These are phyloP conservation scores for Himalopsyche kuldschensis DNA, from an alignment of 2,888 invertebrate genomes.

Conservation along the genomic window DNA sequence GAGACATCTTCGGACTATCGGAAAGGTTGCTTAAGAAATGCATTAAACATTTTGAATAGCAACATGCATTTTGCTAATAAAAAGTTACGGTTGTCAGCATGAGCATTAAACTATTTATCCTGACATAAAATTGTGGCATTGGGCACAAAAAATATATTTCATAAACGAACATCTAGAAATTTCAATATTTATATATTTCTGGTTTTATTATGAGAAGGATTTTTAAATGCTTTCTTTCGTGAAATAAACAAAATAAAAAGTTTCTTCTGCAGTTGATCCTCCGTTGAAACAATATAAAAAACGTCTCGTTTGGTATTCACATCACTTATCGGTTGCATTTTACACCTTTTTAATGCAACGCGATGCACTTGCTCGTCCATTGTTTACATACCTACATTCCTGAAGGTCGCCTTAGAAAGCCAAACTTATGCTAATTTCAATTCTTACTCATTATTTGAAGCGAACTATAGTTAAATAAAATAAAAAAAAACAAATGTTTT, in stretches of 20 bases:
- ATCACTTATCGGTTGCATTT: not conserved
- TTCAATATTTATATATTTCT: not conserved
- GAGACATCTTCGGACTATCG: no score
- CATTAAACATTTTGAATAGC: no score
- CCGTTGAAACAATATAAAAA: not conserved
- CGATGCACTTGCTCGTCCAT: not conserved
- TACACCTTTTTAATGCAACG: not conserved
- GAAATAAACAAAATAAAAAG: not conserved
- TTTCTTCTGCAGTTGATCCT: not conserved
- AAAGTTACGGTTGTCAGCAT: no score
- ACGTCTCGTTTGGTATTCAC: not conserved
- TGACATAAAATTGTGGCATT: no score
- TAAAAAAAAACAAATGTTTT: no score
- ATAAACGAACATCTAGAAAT: no score
- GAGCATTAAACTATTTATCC: no score
- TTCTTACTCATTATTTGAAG: no score
- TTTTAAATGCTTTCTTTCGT: not conserved
- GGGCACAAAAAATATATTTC: no score
- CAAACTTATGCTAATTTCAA: not conserved
- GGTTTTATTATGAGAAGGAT: not conserved
- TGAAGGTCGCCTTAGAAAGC: not conserved
- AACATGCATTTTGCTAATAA: no score
- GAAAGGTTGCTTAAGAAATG: no score
- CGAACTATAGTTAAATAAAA: no score
- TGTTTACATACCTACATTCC: not conserved